Evolutionary conservation across 2,888 invertebrate genomes (phyloP).

Genomic region (Trissolcus brochymenae): DNA sequence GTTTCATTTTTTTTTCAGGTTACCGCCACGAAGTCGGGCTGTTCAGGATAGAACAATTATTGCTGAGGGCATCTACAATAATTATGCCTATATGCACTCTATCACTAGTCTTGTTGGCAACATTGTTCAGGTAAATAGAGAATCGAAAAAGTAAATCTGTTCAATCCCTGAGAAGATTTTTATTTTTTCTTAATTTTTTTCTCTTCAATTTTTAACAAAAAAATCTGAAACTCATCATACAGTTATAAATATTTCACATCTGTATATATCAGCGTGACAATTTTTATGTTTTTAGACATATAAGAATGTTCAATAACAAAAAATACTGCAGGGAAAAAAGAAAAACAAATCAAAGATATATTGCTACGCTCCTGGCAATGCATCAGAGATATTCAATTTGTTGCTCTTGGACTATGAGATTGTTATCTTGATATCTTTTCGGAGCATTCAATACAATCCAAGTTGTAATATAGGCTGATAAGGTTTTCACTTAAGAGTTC

Average conservation of each 20-base stretch:
- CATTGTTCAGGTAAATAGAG: slow-evolving; percentile 80
- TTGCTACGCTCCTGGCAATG: slow-evolving; percentile 31
- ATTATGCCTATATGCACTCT: slow-evolving; percentile 93
- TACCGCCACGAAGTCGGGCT: slow-evolving; percentile 82
- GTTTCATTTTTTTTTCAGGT: slow-evolving; percentile 75
- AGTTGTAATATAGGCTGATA: slow-evolving; percentile 29
- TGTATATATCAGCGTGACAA: no score
- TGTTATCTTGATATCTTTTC: slow-evolving; percentile 51
- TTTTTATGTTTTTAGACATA: no score
- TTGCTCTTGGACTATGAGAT: slow-evolving; percentile 33
- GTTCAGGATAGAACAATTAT: slow-evolving; percentile 80
- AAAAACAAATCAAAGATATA: slow-evolving; percentile 14
- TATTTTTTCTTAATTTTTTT: no score
- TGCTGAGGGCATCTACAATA: slow-evolving; percentile 92
- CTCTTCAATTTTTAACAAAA: no score
- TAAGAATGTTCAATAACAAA: no score
- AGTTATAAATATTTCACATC: no score
- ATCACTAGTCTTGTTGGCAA: slow-evolving; percentile 91
- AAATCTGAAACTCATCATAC: no score
- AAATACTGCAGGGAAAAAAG: neutral
- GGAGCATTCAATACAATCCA: slow-evolving; percentile 28
- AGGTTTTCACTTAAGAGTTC: slow-evolving; percentile 11
- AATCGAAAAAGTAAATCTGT: no score
- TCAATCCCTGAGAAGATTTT: no score
- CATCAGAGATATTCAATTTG: slow-evolving; percentile 30